A percentile compares a stretch with the other conserved stretches of the same genome.
These are phyloP conservation scores for Argopecten irradians DNA, from an alignment of 1,140 invertebrate genomes.

Conservation along the genomic window DNA sequence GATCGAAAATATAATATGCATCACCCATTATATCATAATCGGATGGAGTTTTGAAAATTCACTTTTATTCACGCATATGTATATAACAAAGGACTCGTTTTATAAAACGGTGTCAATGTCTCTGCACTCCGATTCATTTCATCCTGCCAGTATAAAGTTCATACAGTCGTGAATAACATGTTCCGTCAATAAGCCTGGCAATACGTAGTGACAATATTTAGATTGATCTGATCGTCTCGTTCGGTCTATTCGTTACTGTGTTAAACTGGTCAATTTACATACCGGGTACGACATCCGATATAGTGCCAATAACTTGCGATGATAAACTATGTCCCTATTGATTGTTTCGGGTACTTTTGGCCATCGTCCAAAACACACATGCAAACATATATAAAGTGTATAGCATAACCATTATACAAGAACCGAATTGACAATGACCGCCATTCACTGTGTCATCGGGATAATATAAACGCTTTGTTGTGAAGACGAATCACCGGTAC, in stretches of 20 bases:
- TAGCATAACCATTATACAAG: not conserved
- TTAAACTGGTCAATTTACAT: not conserved
- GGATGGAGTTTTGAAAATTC: no score
- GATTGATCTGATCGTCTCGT: not conserved
- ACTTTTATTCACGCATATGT: no score
- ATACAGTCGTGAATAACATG: not conserved
- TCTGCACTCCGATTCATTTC: not conserved
- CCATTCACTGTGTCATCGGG: slow-evolving; percentile 4
- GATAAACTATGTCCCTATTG: not conserved
- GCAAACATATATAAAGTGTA: not conserved
- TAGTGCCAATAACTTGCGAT: not conserved
- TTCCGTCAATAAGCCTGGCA: not conserved
- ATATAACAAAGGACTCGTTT: no score
- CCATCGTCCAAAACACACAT: not conserved
- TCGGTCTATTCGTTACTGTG: not conserved
- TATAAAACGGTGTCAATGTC: no score
- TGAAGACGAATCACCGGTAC: not conserved
- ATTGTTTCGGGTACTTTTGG: not conserved
- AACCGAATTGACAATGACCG: not conserved
- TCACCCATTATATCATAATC: no score
- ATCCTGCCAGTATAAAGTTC: not conserved
- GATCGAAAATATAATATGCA: no score
- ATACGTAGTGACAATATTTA: not conserved
- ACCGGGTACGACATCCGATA: not conserved
- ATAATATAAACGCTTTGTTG: not conserved